Evolutionary conservation across 2,797 vertebrate species (phyloP).

Genomic region (Heterohyrax brucei): DNA sequence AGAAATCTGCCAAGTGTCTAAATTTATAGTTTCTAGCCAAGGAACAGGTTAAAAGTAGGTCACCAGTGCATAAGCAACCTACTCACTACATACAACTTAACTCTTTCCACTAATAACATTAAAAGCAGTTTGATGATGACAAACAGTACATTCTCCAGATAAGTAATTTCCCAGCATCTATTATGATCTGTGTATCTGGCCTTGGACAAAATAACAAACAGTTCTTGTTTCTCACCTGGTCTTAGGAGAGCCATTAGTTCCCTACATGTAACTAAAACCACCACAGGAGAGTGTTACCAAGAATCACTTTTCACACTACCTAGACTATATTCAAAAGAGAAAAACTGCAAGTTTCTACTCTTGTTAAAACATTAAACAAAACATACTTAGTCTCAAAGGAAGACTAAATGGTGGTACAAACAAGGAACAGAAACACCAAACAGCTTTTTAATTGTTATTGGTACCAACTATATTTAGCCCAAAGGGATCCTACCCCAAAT

Average conservation of each 20-base stretch:
- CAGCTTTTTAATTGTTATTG: slow-evolving; percentile 11
- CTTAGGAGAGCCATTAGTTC: neutral
- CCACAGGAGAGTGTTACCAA: neutral
- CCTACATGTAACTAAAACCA: neutral
- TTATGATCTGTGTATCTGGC: neutral
- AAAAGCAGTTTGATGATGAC: too few species aligned
- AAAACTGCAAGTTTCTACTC: neutral
- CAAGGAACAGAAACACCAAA: neutral
- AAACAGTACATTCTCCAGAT: neutral
- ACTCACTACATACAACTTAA: neutral
- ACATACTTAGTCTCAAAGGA: neutral
- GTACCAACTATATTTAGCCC: neutral
- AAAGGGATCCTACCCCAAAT: neutral
- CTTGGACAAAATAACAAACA: slow-evolving; percentile 27
- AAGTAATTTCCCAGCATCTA: slow-evolving; percentile 1
- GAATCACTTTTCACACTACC: slow-evolving; percentile 1
- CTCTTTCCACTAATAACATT: neutral
- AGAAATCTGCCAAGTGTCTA: neutral
- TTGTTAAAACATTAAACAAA: slow-evolving; percentile 47
- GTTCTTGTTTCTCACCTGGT: slow-evolving; percentile 1
- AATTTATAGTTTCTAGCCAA: slow-evolving; percentile 7
- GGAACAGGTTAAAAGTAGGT: slow-evolving; percentile 26
- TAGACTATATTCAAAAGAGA: neutral
- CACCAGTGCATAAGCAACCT: neutral
- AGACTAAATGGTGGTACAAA: neutral